These are phyloP conservation scores for Engystomops pustulosus DNA, from an alignment of 2,113 vertebrate species.

Conservation along the genomic window DNA sequence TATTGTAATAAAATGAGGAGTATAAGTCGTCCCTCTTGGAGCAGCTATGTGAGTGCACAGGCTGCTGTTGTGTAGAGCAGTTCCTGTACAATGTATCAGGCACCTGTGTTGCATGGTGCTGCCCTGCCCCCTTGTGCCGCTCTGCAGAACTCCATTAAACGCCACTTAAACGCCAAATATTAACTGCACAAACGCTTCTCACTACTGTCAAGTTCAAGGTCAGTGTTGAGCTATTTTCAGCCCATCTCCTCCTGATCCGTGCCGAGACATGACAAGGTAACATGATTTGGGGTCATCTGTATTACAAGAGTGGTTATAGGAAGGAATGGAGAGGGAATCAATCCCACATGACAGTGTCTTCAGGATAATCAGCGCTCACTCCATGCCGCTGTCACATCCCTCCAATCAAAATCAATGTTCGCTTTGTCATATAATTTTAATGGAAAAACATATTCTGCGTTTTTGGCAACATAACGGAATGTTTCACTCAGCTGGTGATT, in stretches of 20 bases:
- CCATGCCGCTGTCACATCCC: slow-evolving; percentile 81
- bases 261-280: slow-evolving; percentile 96
- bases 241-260: slow-evolving; percentile 91
- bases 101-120: slow-evolving; percentile 79
- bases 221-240: slow-evolving; percentile 90
- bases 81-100: neutral
- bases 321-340: slow-evolving; percentile 89
- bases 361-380: slow-evolving; percentile 90
- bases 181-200: slow-evolving; percentile 72
- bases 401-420: slow-evolving; percentile 77
- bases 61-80: neutral
- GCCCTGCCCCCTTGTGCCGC: slow-evolving; percentile 89
- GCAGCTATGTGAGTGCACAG: no score
- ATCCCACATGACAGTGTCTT: slow-evolving; percentile 97
- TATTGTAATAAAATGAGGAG: neutral
- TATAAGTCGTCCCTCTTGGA: neutral
- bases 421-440: slow-evolving; percentile 83
- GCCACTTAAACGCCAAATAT: slow-evolving; percentile 63
- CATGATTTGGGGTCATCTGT: slow-evolving; percentile 89
- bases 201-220: slow-evolving; percentile 89
- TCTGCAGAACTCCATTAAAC: slow-evolving; percentile 67
- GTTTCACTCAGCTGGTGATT: slow-evolving; percentile 66
- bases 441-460: slow-evolving; percentile 71
- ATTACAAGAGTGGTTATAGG: slow-evolving; percentile 90
- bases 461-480: slow-evolving; percentile 79